Evolutionary conservation across 2,113 vertebrate genomes (phyloP), one percentile per base, ranked within the genome.

Genomic region (Bujurquina vittata): DNA sequence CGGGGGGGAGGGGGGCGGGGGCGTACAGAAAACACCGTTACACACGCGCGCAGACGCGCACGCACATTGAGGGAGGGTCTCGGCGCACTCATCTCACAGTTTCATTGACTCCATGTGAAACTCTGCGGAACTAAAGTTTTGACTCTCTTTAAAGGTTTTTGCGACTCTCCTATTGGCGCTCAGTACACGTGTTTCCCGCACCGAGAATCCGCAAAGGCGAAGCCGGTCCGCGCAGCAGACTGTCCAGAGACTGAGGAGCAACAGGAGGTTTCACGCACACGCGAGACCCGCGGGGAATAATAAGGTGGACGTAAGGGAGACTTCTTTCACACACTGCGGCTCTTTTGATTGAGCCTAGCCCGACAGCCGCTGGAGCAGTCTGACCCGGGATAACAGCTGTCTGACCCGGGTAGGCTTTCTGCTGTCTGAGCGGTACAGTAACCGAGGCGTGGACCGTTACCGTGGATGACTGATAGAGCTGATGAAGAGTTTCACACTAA

Each of bases 191-290:
- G 5, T 54, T 58, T 10, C 6, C 23, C 12, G 6, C n/a, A n/a
- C 18, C 33, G 10, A 11, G 33, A 52, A 43, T 20, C 8, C 11
- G 8, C 46, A 1, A 18, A 4, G 77, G 88, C 22, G 79, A 40
- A 52, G n/a, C n/a, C 59, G 15, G n/a, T 74, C 73, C 8, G 63
- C n/a, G 74, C 74, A 73, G 55, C 14, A 26, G 77, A 59, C 80
- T 5, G n/a, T 69, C 22, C 22, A 58, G 5, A 58, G 75, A 63
- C 31, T 3, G 6, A 33, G 55, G 59, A 62, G 88, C 92, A 93
- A 88, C 93, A 90, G 92, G 89, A 85, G 87, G 79, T 69, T 81
- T 73, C 5, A 75, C 12, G 20, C 18, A 17, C 60, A 7, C 49
- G 65, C 65, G 43, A 59, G 10, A 57, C 69, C 12, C n/a, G 18